Percentiles rank a stretch among this genome's conserved stretches.
phyloP scores from a whole-genome alignment of 2,797 vertebrate genomes.

The Coregonus suidteri region DNA sequence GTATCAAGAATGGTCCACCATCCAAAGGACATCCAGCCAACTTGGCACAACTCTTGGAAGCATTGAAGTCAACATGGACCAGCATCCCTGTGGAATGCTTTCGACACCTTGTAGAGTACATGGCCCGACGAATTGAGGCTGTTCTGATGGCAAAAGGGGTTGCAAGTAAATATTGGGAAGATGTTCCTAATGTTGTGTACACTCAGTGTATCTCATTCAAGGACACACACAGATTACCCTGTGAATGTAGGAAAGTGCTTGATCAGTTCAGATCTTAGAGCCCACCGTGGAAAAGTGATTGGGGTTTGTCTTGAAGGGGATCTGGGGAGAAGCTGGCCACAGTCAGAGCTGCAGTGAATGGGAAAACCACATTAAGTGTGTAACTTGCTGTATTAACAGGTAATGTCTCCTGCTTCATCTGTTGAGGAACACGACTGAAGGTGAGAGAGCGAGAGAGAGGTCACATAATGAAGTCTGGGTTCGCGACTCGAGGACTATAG shows the following conservation, averaged over 20 bases:
- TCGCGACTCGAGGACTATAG: not conserved
- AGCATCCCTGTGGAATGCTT: no score
- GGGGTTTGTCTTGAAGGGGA: not conserved
- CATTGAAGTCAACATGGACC: no score
- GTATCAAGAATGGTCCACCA: no score
- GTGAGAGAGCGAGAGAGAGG: not conserved
- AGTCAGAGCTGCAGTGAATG: not conserved
- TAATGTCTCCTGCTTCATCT: not conserved
- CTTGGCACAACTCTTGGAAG: no score
- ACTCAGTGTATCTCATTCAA: not conserved
- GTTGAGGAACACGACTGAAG: not conserved
- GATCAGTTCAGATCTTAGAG: not conserved
- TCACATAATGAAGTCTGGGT: not conserved
- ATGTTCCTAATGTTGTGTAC: no score
- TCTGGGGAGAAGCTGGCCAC: not conserved
- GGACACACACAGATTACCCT: not conserved
- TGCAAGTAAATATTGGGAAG: no score
- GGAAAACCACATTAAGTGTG: constrained; percentile 17
- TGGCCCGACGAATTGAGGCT: no score
- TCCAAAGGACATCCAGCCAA: no score
- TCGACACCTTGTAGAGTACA: no score
- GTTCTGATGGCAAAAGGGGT: no score
- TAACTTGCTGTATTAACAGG: constrained; percentile 19
- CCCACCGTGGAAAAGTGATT: not conserved
- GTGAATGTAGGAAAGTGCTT: not conserved